Evolutionary conservation across 1,140 invertebrate species (phyloP).

Genomic region (Zelostemma sp.): DNA sequence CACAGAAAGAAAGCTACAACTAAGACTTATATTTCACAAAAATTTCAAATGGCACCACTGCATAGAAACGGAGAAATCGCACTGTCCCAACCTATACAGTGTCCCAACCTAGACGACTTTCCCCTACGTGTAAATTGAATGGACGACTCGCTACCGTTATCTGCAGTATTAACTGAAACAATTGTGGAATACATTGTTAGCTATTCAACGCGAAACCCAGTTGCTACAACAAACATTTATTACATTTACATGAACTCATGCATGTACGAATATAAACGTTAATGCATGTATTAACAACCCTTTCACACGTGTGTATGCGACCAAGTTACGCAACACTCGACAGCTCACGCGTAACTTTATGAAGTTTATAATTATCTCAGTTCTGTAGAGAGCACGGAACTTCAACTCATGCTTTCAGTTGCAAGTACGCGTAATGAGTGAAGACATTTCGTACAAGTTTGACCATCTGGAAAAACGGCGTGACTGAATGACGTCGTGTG

Average conservation of each 20-base stretch:
- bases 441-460: neutral
- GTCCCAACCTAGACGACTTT: too few species aligned
- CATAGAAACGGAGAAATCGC: too few species aligned
- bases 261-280: slow-evolving; percentile 31
- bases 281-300: slow-evolving; percentile 32
- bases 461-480: neutral
- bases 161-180: slow-evolving; percentile 10
- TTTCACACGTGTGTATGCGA: slow-evolving; percentile 16
- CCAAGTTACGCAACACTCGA: slow-evolving; percentile 28
- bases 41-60: too few species aligned
- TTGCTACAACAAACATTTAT: slow-evolving; percentile 34
- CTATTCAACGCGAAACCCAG: slow-evolving; percentile 26
- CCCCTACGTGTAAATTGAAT: slow-evolving; percentile 37
- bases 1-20: too few species aligned
- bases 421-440: neutral
- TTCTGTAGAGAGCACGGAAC: slow-evolving; percentile 1
- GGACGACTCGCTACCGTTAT: slow-evolving; percentile 36
- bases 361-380: slow-evolving; percentile 33
- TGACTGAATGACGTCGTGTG: neutral
- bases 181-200: slow-evolving; percentile 16
- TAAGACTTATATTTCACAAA: too few species aligned
- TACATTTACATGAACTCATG: slow-evolving; percentile 20
- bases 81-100: too few species aligned
- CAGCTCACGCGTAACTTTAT: slow-evolving; percentile 5
- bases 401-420: neutral